Evolutionary conservation across 1,140 invertebrate genomes (phyloP), one percentile per base, ranked within the genome.

Genomic region (Drosophila lowei): DNA sequence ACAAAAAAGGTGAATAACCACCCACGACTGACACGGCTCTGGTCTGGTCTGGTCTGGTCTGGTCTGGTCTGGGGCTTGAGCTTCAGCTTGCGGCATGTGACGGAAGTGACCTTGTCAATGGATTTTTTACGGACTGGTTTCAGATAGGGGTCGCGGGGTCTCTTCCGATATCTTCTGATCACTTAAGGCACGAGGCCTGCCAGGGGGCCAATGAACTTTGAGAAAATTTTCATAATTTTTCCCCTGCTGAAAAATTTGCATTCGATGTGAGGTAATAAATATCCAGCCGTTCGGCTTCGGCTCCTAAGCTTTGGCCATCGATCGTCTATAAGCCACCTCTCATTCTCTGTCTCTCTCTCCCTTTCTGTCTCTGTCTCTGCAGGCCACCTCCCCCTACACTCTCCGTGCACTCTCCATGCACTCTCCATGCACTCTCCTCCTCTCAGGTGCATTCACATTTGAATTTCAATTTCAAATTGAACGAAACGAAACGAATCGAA

Each of bases 91-190:
- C 25, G 50, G 49, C 61, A 75, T 71, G 65, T 85, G 81, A 71
- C 83, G 83, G 83, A 86, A 86, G 66, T 86, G 83, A 88, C 83
- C 83, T 86, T 86, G 83, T 88, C 78, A 74, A 76, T 85, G 72
- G 77, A 75, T 75, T 71, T 67, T 56, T 61, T 8, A 13, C 11
- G 34, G 64, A 86, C 60, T 79, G 71, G 72, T 70, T 59, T 63
- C 34, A 48, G 25, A 56, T 41, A 48, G 50, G 46, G 64, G 34
- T 68, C 30, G 30, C 8, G 30, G 8, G 70, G 70, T 61, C 47
- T 59, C 72, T 50, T 53, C 60, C 58, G 52, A 56, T 56, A 15
- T 43, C 9, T 59, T 16, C 34, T 43, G 42, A 44, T 55, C 43
- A n/a, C n/a, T 16, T 6, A 6, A 34, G 72, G 46, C 77, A 72